Conservation (phyloP, 2,113 vertebrate genomes). For the Tragelaphus buxtoni region DNA sequence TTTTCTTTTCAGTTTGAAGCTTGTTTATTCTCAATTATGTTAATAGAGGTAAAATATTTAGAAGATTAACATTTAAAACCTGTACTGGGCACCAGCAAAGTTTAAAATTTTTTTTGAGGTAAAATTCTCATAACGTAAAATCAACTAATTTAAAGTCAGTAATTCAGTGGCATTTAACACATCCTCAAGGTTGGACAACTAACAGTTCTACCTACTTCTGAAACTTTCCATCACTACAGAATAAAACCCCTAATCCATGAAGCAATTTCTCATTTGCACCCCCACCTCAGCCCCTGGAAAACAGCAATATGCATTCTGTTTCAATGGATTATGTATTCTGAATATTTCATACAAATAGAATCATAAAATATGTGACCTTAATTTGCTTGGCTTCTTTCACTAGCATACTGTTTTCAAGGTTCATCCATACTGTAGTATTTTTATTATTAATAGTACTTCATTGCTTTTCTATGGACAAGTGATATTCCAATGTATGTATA, state of each 20-base stretch:
- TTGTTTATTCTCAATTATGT: constrained; percentile 74
- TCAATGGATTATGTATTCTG: neutral
- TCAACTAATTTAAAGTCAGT: neutral
- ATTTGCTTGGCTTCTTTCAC: neutral
- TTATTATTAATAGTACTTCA: neutral
- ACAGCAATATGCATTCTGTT: neutral
- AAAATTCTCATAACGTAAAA: neutral
- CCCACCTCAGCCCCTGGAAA: neutral
- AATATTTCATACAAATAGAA: neutral
- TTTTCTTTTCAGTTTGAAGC: constrained; percentile 76
- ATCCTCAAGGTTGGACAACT: neutral
- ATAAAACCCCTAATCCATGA: neutral
- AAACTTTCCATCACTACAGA: neutral
- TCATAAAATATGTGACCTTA: neutral
- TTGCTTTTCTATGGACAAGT: neutral
- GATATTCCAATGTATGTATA: neutral
- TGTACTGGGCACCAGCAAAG: neutral
- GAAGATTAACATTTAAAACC: constrained; percentile 66
- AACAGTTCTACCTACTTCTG: neutral
- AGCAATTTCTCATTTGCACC: neutral
- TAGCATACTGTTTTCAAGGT: constrained; percentile 18
- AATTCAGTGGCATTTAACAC: neutral
- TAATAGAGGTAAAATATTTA: constrained; percentile 70
- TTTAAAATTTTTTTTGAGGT: neutral
- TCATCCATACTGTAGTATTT: neutral